A percentile compares a stretch with the other conserved stretches of the same genome.
phyloP scores from a whole-genome alignment of 2,113 vertebrate species.

The Phylloscopus trochilus region DNA sequence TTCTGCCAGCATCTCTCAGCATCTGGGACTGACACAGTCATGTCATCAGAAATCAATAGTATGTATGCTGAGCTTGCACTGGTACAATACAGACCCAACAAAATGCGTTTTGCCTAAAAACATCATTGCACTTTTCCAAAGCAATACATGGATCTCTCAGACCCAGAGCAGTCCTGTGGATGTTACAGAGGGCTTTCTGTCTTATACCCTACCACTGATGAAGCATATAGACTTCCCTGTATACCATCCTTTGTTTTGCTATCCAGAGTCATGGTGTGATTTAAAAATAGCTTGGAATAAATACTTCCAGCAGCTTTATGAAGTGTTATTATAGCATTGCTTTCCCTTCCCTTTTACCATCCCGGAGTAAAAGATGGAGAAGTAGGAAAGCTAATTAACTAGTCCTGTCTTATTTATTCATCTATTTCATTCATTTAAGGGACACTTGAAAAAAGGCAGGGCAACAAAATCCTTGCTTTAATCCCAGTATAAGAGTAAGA shows the following conservation, averaged over 20 bases:
- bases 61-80: neutral
- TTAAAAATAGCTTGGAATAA: neutral
- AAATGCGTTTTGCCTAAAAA: neutral
- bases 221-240: neutral
- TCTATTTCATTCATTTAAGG: neutral
- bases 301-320: neutral
- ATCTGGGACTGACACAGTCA: neutral
- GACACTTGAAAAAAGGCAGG: neutral
- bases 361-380: neutral
- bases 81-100: neutral
- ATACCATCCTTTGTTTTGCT: neutral
- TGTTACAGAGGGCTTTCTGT: neutral
- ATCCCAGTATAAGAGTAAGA: neutral
- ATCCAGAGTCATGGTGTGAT: neutral
- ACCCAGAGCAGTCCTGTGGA: neutral
- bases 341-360: neutral
- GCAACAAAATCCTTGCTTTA: neutral
- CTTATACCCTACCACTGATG: neutral
- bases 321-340: neutral
- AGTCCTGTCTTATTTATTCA: neutral
- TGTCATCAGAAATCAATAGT: neutral
- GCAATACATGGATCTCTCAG: neutral
- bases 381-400: neutral
- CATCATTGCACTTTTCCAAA: neutral
- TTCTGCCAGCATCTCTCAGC: neutral